A percentile compares a stretch with the other conserved stretches of the same genome.
phyloP scores from a whole-genome alignment of 1,140 invertebrate species.

The Macrostomum lignano region DNA sequence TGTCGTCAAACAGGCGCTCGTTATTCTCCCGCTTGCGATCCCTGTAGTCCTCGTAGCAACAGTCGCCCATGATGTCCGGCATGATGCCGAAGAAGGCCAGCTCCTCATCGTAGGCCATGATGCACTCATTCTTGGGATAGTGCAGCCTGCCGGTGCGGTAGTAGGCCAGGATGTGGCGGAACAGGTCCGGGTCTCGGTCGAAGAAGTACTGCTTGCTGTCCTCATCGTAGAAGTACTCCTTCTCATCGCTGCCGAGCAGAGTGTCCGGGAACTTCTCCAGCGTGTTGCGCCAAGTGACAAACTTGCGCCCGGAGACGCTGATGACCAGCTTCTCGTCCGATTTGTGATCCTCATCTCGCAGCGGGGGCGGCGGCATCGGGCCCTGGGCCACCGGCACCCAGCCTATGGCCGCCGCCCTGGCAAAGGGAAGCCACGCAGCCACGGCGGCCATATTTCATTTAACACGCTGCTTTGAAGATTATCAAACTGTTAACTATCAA shows the following conservation, averaged over 20 bases:
- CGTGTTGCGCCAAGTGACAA: slow-evolving; percentile 97
- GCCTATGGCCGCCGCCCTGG: slow-evolving; percentile 89
- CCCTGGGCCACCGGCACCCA: slow-evolving; percentile 42
- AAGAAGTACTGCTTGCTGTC: slow-evolving; percentile 84
- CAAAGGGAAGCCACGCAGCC: slow-evolving; percentile 96
- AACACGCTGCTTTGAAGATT: too few species aligned
- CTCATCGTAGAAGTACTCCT: slow-evolving; percentile 89
- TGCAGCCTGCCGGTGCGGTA: slow-evolving; percentile 96
- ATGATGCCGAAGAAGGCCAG: slow-evolving; percentile 91
- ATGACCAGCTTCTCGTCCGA: slow-evolving; percentile 20
- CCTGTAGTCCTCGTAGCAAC: slow-evolving; percentile 92
- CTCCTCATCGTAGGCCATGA: slow-evolving; percentile 94
- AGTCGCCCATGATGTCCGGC: slow-evolving; percentile 82
- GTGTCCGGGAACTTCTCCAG: slow-evolving; percentile 92
- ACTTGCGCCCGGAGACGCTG: slow-evolving; percentile 45
- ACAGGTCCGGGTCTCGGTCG: slow-evolving; percentile 81
- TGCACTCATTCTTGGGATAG: slow-evolving; percentile 93
- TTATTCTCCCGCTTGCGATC: slow-evolving; percentile 92
- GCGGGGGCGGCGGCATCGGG: slow-evolving; percentile 31
- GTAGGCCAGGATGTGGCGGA: slow-evolving; percentile 78
- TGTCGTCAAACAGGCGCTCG: slow-evolving; percentile 89
- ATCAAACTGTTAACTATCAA: too few species aligned
- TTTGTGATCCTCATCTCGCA: slow-evolving; percentile 14
- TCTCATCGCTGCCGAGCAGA: slow-evolving; percentile 62
- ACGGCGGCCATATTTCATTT: slow-evolving; percentile 99